Evolutionary conservation across 2,888 invertebrate species (phyloP).

Genomic region (Hypselothyrea guttata): DNA sequence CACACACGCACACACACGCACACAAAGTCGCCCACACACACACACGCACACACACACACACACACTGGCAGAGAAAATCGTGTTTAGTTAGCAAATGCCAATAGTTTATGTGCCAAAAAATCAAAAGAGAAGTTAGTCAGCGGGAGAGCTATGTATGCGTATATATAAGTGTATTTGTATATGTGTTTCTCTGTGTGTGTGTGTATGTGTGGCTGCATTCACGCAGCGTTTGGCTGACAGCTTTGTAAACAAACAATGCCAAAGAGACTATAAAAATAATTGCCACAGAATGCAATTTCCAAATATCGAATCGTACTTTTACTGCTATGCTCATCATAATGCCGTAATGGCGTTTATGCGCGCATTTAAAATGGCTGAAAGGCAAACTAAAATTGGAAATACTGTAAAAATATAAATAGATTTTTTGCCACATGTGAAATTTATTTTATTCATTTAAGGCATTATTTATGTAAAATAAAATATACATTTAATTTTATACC

Average conservation of each 20-base stretch:
- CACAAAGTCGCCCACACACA: constrained; percentile 10
- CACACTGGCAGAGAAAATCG: constrained; percentile 28
- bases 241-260: constrained; percentile 65
- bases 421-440: too few species aligned
- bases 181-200: constrained; percentile 1
- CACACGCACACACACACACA: constrained; percentile 5
- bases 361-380: neutral
- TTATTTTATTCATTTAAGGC: too few species aligned
- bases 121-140: constrained; percentile 1
- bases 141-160: constrained; percentile 2
- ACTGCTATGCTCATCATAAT: constrained; percentile 1
- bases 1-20: constrained; percentile 19
- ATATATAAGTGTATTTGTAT: neutral
- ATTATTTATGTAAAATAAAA: too few species aligned
- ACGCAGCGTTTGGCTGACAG: constrained; percentile 29
- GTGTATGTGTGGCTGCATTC: neutral
- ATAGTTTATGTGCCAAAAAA: constrained; percentile 50
- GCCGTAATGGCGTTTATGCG: neutral
- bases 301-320: constrained; percentile 22
- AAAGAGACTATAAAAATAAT: constrained; percentile 31
- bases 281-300: constrained; percentile 19
- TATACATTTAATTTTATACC: too few species aligned
- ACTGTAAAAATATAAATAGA: neutral
- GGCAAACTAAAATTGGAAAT: neutral
- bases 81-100: constrained; percentile 68